phyloP scores from a whole-genome alignment of 2,797 vertebrate genomes.

The Emydoidea blandingii region DNA sequence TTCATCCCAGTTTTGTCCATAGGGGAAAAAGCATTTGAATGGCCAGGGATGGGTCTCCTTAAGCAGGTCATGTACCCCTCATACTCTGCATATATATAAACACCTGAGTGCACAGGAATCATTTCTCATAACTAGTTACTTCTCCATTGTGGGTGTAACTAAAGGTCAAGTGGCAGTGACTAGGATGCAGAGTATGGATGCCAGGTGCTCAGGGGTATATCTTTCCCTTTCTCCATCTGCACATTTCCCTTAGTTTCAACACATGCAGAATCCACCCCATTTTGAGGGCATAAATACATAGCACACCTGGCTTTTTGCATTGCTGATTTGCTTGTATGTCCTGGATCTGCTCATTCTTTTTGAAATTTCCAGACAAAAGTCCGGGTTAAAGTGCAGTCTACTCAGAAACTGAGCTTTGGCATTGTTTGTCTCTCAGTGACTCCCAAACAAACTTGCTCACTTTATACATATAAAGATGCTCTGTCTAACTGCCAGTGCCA shows the following conservation, averaged over 20 bases:
- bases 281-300: background rate
- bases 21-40: background rate
- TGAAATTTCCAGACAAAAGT: background rate
- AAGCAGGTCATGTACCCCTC: background rate
- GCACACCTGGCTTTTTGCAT: background rate
- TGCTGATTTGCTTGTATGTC: background rate
- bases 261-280: background rate
- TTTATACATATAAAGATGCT: background rate
- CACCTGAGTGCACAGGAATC: fast-evolving
- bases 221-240: background rate
- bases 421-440: background rate
- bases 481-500: background rate
- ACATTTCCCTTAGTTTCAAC: background rate
- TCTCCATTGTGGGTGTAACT: background rate
- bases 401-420: background rate
- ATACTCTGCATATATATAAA: background rate
- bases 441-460: background rate
- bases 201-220: background rate
- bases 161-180: background rate
- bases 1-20: background rate
- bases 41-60: conserved; percentile 22
- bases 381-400: background rate
- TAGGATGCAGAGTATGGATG: background rate
- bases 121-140: background rate
- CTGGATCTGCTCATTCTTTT: background rate